Evolutionary conservation across 2,113 vertebrate species (phyloP).

Genomic region (Paralichthys olivaceus): DNA sequence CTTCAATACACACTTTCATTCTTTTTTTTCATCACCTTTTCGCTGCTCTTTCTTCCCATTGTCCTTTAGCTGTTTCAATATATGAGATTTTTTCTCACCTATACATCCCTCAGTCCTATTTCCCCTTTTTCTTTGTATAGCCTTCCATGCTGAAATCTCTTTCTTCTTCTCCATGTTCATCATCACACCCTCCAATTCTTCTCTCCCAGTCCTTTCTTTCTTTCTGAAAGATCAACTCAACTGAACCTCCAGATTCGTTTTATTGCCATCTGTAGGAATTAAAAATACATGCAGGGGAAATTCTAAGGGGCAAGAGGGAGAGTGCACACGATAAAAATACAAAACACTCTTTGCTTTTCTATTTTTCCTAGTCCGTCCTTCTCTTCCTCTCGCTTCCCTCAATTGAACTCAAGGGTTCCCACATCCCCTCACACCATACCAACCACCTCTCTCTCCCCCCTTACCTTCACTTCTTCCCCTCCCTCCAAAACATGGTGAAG

Average conservation of each 20-base stretch:
- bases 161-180: neutral
- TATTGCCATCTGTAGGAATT: constrained; percentile 39
- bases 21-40: neutral
- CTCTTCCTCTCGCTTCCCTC: neutral
- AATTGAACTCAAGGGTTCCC: neutral
- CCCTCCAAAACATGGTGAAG: neutral
- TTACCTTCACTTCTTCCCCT: neutral
- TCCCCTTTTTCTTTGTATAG: neutral
- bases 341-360: constrained; percentile 14
- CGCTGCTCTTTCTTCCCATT: neutral
- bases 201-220: neutral
- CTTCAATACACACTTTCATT: constrained; percentile 4
- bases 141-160: neutral
- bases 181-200: constrained; percentile 7
- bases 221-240: constrained; percentile 6
- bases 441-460: neutral
- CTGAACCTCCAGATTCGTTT: constrained; percentile 21
- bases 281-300: constrained; percentile 52
- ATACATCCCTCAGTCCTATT: neutral
- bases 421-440: neutral
- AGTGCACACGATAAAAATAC: constrained; percentile 29
- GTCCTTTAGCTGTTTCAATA: neutral
- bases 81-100: constrained; percentile 9
- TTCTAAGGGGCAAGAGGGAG: constrained; percentile 13
- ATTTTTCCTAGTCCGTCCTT: neutral